Base-by-base conservation (phyloP, 2,113 vertebrate species). In the Poecilia latipinna region DNA sequence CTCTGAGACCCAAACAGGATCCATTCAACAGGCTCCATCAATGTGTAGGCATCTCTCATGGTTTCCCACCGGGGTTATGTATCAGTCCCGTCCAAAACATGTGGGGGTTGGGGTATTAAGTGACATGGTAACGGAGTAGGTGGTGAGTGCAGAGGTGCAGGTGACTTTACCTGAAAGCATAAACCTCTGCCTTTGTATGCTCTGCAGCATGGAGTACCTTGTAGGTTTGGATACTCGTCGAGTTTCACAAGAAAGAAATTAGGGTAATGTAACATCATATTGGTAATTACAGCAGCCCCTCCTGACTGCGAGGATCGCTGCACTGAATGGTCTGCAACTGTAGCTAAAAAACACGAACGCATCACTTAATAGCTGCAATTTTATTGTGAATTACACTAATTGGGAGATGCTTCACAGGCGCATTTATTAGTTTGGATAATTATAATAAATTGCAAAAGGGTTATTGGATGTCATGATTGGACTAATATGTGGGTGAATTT, bases 61-160 rank as follows among this genome's bases (percentile, higher is more conserved):
- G 39, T 75, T 89, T 91, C 86, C 88, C 91, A 91, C 84, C 79
- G 65, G 83, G 85, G 83, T 90, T 86, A 77, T 68, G 81, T 91
- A 79, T 87, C 88, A 64, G 17, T 81, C 79, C 72, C 51, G 44
- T 72, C 79, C 68, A 51, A n/a, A 42, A 72, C 61, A 33, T 79
- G 57, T 66, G 75, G 33, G 66, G 83, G 61, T 31, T 61, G 51
- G 62, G 75, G 74, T 81, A 83, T 90, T 75, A 37, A 75, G 70
- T 85, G 69, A 86, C 88, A 84, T 67, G 74, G 68, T 88, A 78
- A 81, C 76, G 61, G 78, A 72, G 72, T 39, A 71, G 70, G 61
- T 51, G 63, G 70, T 28, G 28, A 67, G 48, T 68, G 72, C 8
- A 64, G 68, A 82, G 35, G 26, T 1, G 0, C 29, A 2, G 28